Conservation (phyloP, 37 sponge, comb jelly and placozoan species). For the Aphrocallistes beatrix region DNA sequence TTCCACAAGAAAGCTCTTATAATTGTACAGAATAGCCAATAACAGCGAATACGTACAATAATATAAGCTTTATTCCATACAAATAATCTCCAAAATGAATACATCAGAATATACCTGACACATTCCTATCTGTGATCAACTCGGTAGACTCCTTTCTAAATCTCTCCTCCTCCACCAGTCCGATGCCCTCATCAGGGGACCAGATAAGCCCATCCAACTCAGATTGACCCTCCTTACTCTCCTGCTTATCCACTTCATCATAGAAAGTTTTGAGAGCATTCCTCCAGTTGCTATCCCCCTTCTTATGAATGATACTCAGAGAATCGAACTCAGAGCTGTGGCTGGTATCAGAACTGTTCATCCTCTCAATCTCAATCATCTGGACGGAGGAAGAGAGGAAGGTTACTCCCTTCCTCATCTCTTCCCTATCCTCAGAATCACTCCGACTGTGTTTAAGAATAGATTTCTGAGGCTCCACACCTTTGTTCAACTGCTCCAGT, state of each 20-base stretch:
- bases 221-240: background rate
- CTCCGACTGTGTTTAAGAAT: background rate
- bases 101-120: too few relatives aligned
- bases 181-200: slow-evolving; percentile 9
- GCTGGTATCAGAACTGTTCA: background rate
- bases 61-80: too few relatives aligned
- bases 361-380: slow-evolving; percentile 11
- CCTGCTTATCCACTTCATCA: background rate
- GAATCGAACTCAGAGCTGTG: background rate
- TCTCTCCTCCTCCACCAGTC: slow-evolving; percentile 18
- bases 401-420: background rate
- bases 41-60: too few relatives aligned
- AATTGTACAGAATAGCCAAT: too few relatives aligned
- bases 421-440: background rate
- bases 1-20: too few relatives aligned
- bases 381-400: background rate
- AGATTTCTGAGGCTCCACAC: background rate
- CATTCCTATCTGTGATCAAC: too few relatives aligned
- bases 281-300: background rate
- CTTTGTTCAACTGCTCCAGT: background rate
- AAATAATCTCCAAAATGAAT: too few relatives aligned
- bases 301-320: background rate
- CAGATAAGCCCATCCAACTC: background rate
- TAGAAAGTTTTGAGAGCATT: background rate
- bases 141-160: background rate